Conservation (phyloP, 2,113 vertebrate species). For the Rhinoderma darwinii region DNA sequence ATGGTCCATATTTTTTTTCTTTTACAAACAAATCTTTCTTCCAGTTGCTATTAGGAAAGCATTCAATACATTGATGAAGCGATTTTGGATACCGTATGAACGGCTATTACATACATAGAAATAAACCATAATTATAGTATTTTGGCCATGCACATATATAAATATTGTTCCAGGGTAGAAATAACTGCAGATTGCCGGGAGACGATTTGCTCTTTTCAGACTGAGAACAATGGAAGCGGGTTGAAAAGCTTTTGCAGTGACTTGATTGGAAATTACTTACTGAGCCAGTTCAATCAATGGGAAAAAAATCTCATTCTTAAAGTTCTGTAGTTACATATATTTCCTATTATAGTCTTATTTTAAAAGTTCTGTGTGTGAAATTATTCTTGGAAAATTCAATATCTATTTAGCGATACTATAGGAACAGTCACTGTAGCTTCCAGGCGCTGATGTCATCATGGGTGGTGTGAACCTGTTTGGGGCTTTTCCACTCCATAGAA, state of each 20-base stretch:
- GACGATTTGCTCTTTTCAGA: slow-evolving; percentile 20
- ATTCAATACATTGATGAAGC: slow-evolving; percentile 24
- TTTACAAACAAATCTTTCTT: slow-evolving; percentile 14
- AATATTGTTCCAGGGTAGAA: slow-evolving; percentile 22
- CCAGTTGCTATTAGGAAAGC: not conserved
- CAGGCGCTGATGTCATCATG: not conserved
- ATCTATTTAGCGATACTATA: not conserved
- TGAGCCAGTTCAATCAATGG: not conserved
- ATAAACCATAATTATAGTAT: slow-evolving; percentile 29
- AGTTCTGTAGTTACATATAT: not conserved
- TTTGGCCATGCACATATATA: slow-evolving; percentile 40
- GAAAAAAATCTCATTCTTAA: not conserved
- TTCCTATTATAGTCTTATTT: not conserved
- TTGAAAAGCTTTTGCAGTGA: slow-evolving; percentile 35
- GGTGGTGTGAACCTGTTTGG: no score
- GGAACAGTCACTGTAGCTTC: not conserved
- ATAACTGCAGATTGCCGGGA: slow-evolving; percentile 20
- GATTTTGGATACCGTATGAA: slow-evolving; percentile 1
- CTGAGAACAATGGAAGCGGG: slow-evolving; percentile 13
- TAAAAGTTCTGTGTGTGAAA: not conserved
- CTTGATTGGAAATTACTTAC: slow-evolving; percentile 8
- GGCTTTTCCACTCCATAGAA: no score
- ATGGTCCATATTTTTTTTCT: not conserved
- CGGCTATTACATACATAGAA: slow-evolving; percentile 4
- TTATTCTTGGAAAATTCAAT: not conserved